A percentile compares a stretch with the other conserved stretches of the same genome.
phyloP scores from a whole-genome alignment of 2,113 vertebrate genomes.

The Phoxinus phoxinus region DNA sequence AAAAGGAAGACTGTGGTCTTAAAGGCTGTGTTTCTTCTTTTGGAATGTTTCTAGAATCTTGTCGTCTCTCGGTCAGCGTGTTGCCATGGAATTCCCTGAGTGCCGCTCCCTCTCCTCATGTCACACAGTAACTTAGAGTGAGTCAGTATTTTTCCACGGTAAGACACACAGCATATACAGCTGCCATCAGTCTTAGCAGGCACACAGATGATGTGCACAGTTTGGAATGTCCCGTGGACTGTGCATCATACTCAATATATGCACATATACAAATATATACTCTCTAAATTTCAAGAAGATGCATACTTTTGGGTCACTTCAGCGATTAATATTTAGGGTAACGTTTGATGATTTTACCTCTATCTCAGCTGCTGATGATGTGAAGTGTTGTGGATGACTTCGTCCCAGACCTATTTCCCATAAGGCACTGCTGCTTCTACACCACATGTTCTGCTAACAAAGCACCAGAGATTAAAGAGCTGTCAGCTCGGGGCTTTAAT shows the following conservation, averaged over 20 bases:
- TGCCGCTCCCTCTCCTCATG: conserved; percentile 16
- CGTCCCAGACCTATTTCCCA: conserved; percentile 16
- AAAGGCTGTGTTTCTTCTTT: conserved; percentile 33
- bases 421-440: conserved; percentile 30
- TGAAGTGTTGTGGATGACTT: conserved; percentile 36
- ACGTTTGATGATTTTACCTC: conserved; percentile 16
- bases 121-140: conserved; percentile 7
- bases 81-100: conserved; percentile 26
- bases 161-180: conserved; percentile 6
- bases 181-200: background rate
- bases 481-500: conserved; percentile 59
- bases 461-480: conserved; percentile 61
- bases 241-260: conserved; percentile 2
- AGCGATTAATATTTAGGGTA: background rate
- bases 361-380: conserved; percentile 28
- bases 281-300: too few species aligned
- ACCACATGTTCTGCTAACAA: conserved; percentile 57
- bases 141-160: conserved; percentile 40
- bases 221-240: background rate
- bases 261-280: background rate
- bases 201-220: conserved; percentile 15
- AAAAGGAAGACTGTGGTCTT: conserved; percentile 11
- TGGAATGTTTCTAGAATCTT: conserved; percentile 16
- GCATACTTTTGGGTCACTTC: background rate
- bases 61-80: conserved; percentile 1